A percentile compares a stretch with the other conserved stretches of the same genome.
Evolutionary conservation across 2,113 vertebrate species (phyloP).

Genomic region (Notarius quadriscutis): DNA sequence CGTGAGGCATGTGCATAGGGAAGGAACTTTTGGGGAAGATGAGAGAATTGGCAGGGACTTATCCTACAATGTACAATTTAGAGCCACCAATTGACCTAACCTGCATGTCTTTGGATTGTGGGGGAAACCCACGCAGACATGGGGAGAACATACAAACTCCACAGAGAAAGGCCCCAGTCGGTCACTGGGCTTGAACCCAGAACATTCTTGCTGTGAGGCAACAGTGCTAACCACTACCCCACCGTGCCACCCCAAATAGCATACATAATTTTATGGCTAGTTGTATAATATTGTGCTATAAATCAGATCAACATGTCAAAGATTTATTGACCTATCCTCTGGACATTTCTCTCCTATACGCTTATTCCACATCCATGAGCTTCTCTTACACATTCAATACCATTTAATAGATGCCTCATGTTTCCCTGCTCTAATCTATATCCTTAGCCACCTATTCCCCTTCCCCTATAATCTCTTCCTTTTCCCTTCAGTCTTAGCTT

Average conservation of each 20-base stretch:
- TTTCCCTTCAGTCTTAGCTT: neutral
- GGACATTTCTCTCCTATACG: neutral
- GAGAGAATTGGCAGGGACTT: too few relatives aligned
- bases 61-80: too few relatives aligned
- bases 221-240: too few relatives aligned
- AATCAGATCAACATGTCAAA: neutral
- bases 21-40: too few relatives aligned
- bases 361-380: neutral
- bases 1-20: too few relatives aligned
- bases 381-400: neutral
- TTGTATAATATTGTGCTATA: neutral
- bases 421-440: slow-evolving; percentile 1
- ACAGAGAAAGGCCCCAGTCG: too few relatives aligned
- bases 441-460: neutral
- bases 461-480: neutral
- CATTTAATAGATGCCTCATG: neutral
- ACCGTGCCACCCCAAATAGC: neutral
- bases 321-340: neutral
- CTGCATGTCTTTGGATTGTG: too few relatives aligned
- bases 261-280: neutral
- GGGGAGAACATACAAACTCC: too few relatives aligned
- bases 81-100: too few relatives aligned
- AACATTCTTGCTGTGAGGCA: too few relatives aligned
- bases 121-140: too few relatives aligned
- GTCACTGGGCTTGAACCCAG: too few relatives aligned